phyloP scores from a whole-genome alignment of 2,113 vertebrate species.

The Octodon degus region DNA sequence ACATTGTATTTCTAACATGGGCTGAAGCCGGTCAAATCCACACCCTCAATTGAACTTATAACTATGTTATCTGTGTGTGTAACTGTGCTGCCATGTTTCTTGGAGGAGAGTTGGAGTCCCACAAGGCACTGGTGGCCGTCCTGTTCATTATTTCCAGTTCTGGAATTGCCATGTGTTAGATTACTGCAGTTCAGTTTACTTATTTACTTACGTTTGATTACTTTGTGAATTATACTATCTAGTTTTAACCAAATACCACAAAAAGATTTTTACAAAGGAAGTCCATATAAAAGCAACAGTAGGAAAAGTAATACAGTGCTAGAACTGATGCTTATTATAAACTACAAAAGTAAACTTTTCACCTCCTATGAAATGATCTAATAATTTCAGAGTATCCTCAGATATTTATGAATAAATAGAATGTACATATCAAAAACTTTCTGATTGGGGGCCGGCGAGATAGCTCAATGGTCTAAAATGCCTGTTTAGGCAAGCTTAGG shows the following conservation, averaged over 20 bases:
- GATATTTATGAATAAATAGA: conserved; percentile 5
- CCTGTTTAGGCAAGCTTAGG: too few relatives aligned
- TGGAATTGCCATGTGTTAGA: not conserved
- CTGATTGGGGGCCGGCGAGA: not conserved
- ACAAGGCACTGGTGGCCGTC: not conserved
- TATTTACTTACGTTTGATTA: not conserved
- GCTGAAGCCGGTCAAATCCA: not conserved
- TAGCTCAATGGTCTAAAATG: too few relatives aligned
- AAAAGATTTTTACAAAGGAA: conserved; percentile 8
- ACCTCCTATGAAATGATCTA: not conserved
- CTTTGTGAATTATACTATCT: not conserved
- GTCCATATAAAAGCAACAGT: not conserved
- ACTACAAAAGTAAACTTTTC: not conserved
- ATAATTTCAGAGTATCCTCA: not conserved
- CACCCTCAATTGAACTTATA: not conserved
- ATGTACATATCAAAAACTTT: not conserved
- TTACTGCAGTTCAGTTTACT: not conserved
- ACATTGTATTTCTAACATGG: not conserved
- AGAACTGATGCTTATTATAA: not conserved
- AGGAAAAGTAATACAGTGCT: not conserved
- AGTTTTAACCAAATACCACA: not conserved
- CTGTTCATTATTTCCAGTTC: not conserved
- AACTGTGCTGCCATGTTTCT: not conserved
- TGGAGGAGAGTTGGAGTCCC: not conserved
- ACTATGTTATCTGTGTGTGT: not conserved